Conservation (phyloP, 2,888 invertebrate genomes). For the Hetaerina titia region DNA sequence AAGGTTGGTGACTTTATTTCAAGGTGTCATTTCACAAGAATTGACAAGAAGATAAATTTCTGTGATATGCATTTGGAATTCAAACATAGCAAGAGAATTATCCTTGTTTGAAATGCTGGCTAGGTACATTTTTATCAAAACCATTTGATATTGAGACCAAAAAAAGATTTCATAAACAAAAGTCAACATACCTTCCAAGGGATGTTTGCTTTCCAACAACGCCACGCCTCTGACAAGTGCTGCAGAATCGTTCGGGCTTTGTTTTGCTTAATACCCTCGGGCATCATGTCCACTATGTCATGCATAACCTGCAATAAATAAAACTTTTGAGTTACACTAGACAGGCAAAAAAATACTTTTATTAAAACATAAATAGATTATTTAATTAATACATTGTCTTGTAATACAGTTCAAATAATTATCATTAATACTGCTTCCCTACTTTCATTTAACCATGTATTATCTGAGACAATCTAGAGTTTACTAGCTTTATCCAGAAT, state of each 20-base stretch:
- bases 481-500: no score
- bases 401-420: no score
- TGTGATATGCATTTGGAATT: no score
- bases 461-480: no score
- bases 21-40: no score
- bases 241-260: conserved; percentile 99
- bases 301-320: conserved; percentile 79
- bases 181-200: conserved; percentile 93
- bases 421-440: no score
- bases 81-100: no score
- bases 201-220: conserved; percentile 99
- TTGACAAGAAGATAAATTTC: no score
- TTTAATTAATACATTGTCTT: neutral
- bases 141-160: neutral
- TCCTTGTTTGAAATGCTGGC: no score
- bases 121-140: conserved; percentile 4
- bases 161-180: conserved; percentile 46
- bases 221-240: conserved; percentile 99
- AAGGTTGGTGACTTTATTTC: no score
- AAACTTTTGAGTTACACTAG: neutral
- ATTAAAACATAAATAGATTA: neutral
- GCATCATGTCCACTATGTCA: conserved; percentile 99
- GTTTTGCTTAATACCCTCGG: conserved; percentile 99
- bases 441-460: no score
- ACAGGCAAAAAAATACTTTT: neutral